These are phyloP conservation scores for Neofelis nebulosa DNA, from an alignment of 2,113 vertebrate species.

Conservation along the genomic window DNA sequence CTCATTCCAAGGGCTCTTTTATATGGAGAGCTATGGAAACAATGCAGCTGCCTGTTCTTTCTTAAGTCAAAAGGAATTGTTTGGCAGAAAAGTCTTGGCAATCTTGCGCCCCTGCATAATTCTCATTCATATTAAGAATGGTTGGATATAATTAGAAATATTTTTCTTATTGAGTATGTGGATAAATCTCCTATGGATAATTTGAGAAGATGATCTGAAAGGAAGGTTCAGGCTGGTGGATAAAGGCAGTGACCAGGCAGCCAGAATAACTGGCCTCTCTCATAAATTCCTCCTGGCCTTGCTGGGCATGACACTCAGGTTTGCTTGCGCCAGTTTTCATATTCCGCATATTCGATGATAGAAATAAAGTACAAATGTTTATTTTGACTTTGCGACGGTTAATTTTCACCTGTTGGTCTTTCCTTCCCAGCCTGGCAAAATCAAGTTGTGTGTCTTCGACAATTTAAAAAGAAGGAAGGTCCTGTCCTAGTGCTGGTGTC, in stretches of 20 bases:
- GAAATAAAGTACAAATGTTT: conserved; percentile 47
- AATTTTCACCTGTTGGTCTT: conserved; percentile 44
- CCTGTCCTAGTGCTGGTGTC: not conserved
- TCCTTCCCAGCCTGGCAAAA: not conserved
- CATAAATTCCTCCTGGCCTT: conserved; percentile 19
- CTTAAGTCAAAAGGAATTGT: conserved; percentile 88
- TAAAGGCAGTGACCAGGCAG: conserved; percentile 39
- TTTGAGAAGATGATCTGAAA: conserved; percentile 86
- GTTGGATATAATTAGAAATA: conserved; percentile 90
- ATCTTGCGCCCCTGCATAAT: conserved; percentile 83
- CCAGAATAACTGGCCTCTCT: conserved; percentile 66
- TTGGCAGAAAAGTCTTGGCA: conserved; percentile 87
- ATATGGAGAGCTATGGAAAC: conserved; percentile 83
- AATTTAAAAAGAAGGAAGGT: not conserved
- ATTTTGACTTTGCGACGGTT: conserved; percentile 48
- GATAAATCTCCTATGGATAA: conserved; percentile 89
- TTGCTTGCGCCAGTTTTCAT: not conserved
- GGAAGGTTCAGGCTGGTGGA: conserved; percentile 78
- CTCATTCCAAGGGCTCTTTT: conserved; percentile 79
- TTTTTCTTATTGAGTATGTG: conserved; percentile 88
- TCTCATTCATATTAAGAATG: conserved; percentile 86
- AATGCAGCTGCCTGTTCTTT: conserved; percentile 85
- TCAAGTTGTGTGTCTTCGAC: not conserved
- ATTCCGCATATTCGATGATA: conserved; percentile 8
- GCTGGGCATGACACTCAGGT: not conserved